Percentiles rank a stretch among this genome's conserved stretches.
These are phyloP conservation scores for Tonatia bakeri DNA, from an alignment of 2,113 vertebrate genomes.

Conservation along the genomic window DNA sequence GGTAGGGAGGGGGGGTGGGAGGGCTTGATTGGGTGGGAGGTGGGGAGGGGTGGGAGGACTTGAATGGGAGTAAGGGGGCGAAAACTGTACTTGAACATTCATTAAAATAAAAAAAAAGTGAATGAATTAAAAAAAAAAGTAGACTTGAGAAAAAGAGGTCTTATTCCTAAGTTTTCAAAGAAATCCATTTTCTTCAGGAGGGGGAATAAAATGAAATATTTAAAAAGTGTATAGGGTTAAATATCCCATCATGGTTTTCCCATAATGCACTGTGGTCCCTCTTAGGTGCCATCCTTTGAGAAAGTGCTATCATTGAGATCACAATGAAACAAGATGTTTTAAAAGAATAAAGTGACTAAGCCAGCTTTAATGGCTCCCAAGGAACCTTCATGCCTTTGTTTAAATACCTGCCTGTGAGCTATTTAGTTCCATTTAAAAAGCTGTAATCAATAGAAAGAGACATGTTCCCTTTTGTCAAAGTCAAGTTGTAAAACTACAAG, in stretches of 20 bases:
- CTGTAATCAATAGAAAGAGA: slow-evolving; percentile 24
- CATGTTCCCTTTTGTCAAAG: slow-evolving; percentile 27
- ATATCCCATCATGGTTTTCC: background rate
- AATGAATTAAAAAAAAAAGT: too few species aligned
- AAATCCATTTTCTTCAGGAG: background rate
- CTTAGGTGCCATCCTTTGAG: background rate
- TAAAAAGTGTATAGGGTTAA: background rate
- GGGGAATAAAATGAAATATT: background rate
- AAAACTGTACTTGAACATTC: too few species aligned
- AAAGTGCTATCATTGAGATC: slow-evolving; percentile 32
- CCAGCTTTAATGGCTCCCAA: slow-evolving; percentile 15
- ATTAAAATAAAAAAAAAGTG: too few species aligned
- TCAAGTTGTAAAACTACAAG: slow-evolving; percentile 2
- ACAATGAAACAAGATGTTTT: background rate
- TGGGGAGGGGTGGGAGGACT: too few species aligned
- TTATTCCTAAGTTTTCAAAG: slow-evolving; percentile 10
- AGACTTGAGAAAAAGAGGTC: background rate
- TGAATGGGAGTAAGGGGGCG: too few species aligned
- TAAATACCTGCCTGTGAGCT: slow-evolving; percentile 29
- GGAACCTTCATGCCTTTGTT: slow-evolving; percentile 21
- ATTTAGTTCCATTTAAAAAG: slow-evolving; percentile 8
- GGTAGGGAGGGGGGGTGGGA: too few species aligned
- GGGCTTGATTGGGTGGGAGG: too few species aligned
- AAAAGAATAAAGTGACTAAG: slow-evolving; percentile 32
- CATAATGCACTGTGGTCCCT: background rate